Evolutionary conservation across 2,888 invertebrate genomes (phyloP).

Genomic region (Allolobophora icterica): DNA sequence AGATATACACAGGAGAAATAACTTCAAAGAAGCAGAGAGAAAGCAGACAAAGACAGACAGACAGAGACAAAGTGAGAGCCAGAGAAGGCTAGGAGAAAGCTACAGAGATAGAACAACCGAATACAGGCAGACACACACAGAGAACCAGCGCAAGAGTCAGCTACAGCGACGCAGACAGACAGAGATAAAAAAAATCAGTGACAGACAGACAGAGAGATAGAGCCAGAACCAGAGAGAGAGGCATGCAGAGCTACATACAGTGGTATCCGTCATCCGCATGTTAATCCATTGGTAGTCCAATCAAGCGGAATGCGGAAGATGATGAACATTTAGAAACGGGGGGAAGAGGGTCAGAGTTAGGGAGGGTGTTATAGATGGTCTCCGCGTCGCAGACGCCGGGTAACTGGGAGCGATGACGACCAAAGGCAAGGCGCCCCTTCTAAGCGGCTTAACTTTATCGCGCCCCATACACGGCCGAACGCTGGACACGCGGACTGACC

Average conservation of each 20-base stretch:
- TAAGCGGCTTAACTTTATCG: conserved; percentile 29
- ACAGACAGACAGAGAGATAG: conserved; percentile 20
- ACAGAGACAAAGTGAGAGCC: background rate
- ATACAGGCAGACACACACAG: background rate
- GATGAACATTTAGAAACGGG: background rate
- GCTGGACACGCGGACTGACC: background rate
- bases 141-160: background rate
- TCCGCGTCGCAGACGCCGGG: background rate
- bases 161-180: background rate
- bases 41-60: background rate
- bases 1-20: background rate
- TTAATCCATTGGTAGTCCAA: background rate
- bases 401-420: background rate
- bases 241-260: background rate
- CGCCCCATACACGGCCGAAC: background rate
- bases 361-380: background rate
- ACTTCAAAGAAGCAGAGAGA: background rate
- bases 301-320: conserved; percentile 10
- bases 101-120: background rate
- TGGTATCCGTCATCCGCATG: background rate
- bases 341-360: background rate
- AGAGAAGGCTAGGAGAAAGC: background rate
- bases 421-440: background rate
- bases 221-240: background rate
- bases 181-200: conserved; percentile 25